Evolutionary conservation across 1,140 invertebrate species (phyloP), one percentile per base, ranked within the genome.

Genomic region (Sminthurides bifidus): DNA sequence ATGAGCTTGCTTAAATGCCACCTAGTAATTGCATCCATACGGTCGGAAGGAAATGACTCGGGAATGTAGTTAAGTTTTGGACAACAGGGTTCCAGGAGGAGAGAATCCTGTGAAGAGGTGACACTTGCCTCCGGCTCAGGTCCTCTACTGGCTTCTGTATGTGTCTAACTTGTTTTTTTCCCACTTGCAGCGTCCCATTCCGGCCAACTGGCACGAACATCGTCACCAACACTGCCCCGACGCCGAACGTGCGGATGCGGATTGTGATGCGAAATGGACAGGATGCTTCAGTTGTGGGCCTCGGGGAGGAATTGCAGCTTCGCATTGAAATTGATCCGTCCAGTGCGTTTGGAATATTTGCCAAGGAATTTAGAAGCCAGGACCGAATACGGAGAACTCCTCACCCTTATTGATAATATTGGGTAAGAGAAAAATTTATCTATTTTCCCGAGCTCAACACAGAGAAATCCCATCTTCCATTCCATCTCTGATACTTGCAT

Each of bases 161-260:
- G 35, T 14, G n/a, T 44, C 26, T 40, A n/a, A 24, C 30, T 26
- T 38, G 14, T 15, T 38, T 21, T n/a, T 10, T n/a, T 12, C 19
- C 30, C 15, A 38, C 29, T 54, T 45, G 5, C 30, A 68, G 69
- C n/a, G 67, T 68, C 0, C 69, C 69, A 17, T 69, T 69, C 43
- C 67, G 66, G 33, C 69, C 65, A 4, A 48, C 68, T 4, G 67
- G 65, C 19, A 70, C 67, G 3, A 71, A 70, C 52, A 67, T 76
- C 35, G 73, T 76, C 17, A 73, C 73, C 14, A 76, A 76, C 63
- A 76, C 73, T 1, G 75, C 75, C 5, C 72, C 75, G 8, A 74
- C 75, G 5, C 75, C 75, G 12, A 70, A 70, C 51, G 71, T 76
- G 1, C 60, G 73, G 19, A 75, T 76, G 74, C 59, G 73, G 33